These are phyloP conservation scores for Penaeus vannamei DNA, from an alignment of 1,140 invertebrate genomes.

Conservation along the genomic window DNA sequence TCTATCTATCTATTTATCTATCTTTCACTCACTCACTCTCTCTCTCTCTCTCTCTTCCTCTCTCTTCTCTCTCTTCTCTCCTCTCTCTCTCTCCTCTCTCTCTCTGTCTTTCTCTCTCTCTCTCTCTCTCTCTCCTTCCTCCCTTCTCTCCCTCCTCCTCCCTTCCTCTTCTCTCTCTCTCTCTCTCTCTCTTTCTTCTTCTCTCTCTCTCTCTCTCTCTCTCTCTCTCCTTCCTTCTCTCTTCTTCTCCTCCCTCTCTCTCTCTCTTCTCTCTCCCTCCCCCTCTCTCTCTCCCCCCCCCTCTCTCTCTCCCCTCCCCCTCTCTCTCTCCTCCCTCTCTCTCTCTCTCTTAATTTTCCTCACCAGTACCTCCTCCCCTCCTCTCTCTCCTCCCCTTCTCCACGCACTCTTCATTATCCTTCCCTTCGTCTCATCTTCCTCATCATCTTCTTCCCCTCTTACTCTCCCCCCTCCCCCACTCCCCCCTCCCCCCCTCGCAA, in stretches of 20 bases:
- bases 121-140: neutral
- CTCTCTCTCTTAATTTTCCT: neutral
- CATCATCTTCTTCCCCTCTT: neutral
- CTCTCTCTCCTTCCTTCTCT: neutral
- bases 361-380: neutral
- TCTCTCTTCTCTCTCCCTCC: neutral
- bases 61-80: too few species aligned
- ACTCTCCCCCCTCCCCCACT: neutral
- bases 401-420: neutral
- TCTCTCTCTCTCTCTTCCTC: too few species aligned
- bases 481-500: too few species aligned
- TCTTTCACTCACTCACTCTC: too few species aligned
- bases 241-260: neutral
- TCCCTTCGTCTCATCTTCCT: neutral
- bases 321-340: too few species aligned
- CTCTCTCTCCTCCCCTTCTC: neutral
- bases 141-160: neutral
- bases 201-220: conserved; percentile 27
- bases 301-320: neutral
- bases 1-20: too few species aligned
- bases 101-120: neutral
- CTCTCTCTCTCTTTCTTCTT: conserved; percentile 29
- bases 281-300: neutral
- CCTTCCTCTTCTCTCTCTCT: too few species aligned
- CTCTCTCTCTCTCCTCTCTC: neutral